Conservation (phyloP, 2,888 invertebrate genomes). For the Eilema caniola region DNA sequence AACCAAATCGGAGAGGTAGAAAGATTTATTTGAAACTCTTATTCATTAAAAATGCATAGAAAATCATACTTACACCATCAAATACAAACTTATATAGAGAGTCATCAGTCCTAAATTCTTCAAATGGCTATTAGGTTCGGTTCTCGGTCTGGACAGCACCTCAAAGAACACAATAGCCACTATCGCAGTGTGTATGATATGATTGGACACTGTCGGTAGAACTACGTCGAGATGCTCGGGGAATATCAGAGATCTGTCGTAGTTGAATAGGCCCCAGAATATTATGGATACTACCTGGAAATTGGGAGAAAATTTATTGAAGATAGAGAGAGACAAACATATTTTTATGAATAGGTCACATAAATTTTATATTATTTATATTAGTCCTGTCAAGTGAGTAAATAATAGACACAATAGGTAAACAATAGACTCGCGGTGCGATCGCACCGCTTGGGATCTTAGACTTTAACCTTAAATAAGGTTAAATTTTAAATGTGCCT, state of each 20-base stretch:
- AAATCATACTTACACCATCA: conserved; percentile 15
- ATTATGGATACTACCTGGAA: conserved; percentile 12
- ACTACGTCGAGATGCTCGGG: conserved; percentile 8
- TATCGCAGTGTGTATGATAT: conserved; percentile 13
- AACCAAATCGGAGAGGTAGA: too few relatives aligned
- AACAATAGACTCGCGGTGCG: too few relatives aligned
- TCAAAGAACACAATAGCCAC: conserved; percentile 13
- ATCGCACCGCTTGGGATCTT: too few relatives aligned
- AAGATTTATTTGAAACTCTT: too few relatives aligned
- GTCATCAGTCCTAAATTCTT: conserved; percentile 1
- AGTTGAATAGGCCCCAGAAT: conserved; percentile 17
- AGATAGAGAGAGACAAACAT: too few relatives aligned
- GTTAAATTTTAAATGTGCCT: too few relatives aligned
- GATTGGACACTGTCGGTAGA: conserved; percentile 10
- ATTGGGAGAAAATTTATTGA: not conserved
- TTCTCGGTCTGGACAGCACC: conserved; percentile 7
- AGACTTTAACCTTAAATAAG: too few relatives aligned
- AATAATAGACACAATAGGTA: too few relatives aligned
- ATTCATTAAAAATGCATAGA: too few relatives aligned
- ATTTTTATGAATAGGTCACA: too few relatives aligned
- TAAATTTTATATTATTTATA: too few relatives aligned
- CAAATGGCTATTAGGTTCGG: not conserved
- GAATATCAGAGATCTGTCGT: conserved; percentile 16
- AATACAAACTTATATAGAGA: conserved; percentile 2
- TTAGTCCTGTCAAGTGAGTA: too few relatives aligned